These are phyloP conservation scores for honey bee (Apis mellifera) DNA, from an alignment of 1,140 invertebrate genomes.

Conservation along the genomic window Amel_HAv3.1 CM009931.2:7281501-7282000, in stretches of 20 bases:
- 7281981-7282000: too few species aligned
- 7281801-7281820: slow-evolving; percentile 79
- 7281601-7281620: slow-evolving; percentile 21
- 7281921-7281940: too few species aligned
- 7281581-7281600: slow-evolving; percentile 52
- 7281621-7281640: slow-evolving; percentile 46
- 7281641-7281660: slow-evolving; percentile 41
- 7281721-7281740: slow-evolving; percentile 76
- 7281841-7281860: slow-evolving; percentile 63
- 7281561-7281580: slow-evolving; percentile 41
- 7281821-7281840: slow-evolving; percentile 69
- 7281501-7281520: slow-evolving; percentile 57
- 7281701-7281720: slow-evolving; percentile 75
- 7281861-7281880: slow-evolving; percentile 32
- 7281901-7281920: neutral
- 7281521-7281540: too few species aligned
- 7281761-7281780: too few species aligned
- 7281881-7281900: neutral
- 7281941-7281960: too few species aligned
- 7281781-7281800: slow-evolving; percentile 80
- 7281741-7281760: slow-evolving; percentile 67
- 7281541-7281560: slow-evolving; percentile 52
- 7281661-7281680: slow-evolving; percentile 59
- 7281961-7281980: neutral
- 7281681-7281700: slow-evolving; percentile 50